These are phyloP conservation scores for Seriola aureovittata DNA, from an alignment of 2,113 vertebrate species.

Conservation along the genomic window DNA sequence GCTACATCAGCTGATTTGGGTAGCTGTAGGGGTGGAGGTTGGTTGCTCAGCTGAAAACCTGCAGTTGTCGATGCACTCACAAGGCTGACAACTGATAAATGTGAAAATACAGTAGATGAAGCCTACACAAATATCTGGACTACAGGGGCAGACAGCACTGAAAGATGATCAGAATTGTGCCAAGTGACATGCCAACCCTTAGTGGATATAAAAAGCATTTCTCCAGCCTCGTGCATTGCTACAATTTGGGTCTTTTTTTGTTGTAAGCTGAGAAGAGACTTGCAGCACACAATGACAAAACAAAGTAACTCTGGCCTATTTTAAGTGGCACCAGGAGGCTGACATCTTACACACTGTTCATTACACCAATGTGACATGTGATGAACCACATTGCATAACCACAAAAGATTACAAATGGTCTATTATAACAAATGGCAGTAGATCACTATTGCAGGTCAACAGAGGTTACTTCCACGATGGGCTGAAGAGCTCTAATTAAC, in stretches of 20 bases:
- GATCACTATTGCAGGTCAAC: slow-evolving; percentile 11
- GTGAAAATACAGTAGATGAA: neutral
- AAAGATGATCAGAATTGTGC: neutral
- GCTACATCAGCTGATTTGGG: neutral
- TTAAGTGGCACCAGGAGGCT: neutral
- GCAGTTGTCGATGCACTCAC: neutral
- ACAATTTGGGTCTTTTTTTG: neutral
- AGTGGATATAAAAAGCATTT: neutral
- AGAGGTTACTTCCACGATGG: neutral
- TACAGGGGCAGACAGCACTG: neutral
- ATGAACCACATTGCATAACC: slow-evolving; percentile 27
- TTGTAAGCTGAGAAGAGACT: neutral
- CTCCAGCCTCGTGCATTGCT: neutral
- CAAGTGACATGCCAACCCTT: neutral
- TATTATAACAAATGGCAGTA: neutral
- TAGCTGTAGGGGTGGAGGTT: neutral
- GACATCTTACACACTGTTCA: slow-evolving; percentile 36
- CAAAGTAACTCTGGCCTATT: neutral
- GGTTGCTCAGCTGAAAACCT: neutral
- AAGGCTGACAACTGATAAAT: neutral
- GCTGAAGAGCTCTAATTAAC: neutral
- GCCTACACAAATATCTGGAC: neutral
- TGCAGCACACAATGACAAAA: neutral
- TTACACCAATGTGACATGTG: slow-evolving; percentile 21
- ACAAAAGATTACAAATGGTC: slow-evolving; percentile 20